These are phyloP conservation scores for Catocala nupta DNA, from an alignment of 2,888 invertebrate species.

Conservation along the genomic window DNA sequence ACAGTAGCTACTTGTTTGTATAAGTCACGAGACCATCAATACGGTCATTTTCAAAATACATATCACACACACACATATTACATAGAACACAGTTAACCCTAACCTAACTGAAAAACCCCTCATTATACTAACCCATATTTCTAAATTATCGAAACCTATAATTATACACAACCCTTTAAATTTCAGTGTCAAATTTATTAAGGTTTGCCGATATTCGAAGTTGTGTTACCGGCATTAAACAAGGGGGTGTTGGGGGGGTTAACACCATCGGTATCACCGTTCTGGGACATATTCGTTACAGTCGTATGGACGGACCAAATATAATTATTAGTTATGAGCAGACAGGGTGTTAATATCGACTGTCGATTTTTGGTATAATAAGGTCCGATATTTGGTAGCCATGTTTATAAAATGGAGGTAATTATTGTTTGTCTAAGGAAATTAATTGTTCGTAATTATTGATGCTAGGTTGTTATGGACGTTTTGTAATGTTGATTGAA, in stretches of 20 bases:
- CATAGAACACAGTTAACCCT: not conserved
- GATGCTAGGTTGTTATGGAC: no score
- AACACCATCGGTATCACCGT: constrained; percentile 51
- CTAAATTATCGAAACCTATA: constrained; percentile 45
- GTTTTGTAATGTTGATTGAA: no score
- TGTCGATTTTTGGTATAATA: constrained; percentile 31
- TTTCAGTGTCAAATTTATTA: constrained; percentile 53
- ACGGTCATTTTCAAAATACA: no score
- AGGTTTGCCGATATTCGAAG: constrained; percentile 51
- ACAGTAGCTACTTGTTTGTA: no score
- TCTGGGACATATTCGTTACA: constrained; percentile 52
- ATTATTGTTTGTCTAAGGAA: no score
- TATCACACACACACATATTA: no score
- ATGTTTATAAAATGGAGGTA: no score
- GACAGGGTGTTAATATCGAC: constrained; percentile 42
- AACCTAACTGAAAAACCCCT: constrained; percentile 25
- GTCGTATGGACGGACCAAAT: constrained; percentile 51
- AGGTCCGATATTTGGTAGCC: no score
- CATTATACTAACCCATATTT: constrained; percentile 30
- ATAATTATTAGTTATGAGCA: constrained; percentile 52
- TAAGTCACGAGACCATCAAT: no score
- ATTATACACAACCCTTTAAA: constrained; percentile 43
- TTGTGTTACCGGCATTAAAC: constrained; percentile 47
- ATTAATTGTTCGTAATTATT: no score
- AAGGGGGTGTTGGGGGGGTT: constrained; percentile 21